These are phyloP conservation scores for Gastrophryne carolinensis DNA, from an alignment of 2,797 vertebrate genomes.

Conservation along the genomic window DNA sequence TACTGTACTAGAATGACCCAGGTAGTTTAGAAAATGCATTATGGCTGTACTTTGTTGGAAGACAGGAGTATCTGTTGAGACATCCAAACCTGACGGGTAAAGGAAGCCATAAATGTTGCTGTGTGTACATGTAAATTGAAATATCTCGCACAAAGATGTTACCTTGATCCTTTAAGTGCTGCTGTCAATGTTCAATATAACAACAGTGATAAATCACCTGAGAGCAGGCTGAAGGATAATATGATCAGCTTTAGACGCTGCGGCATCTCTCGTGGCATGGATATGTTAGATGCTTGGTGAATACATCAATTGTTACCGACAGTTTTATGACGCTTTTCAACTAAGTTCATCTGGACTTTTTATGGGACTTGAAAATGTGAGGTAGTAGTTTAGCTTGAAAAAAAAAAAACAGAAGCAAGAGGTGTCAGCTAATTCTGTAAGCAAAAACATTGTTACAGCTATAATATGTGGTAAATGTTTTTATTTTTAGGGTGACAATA, in stretches of 20 bases:
- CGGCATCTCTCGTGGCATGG: not conserved
- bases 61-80: not conserved
- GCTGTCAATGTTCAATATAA: not conserved
- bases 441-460: no score
- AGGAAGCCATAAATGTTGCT: not conserved
- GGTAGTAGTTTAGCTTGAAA: no score
- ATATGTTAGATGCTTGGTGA: not conserved
- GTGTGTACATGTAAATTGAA: not conserved
- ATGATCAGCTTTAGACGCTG: not conserved
- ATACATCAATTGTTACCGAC: not conserved
- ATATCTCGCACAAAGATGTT: not conserved
- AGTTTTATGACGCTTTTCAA: no score
- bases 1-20: not conserved
- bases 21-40: not conserved
- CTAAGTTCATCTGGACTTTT: no score
- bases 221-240: not conserved
- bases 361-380: no score
- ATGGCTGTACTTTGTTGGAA: not conserved
- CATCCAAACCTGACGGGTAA: no score
- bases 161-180: not conserved
- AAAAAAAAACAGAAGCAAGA: no score
- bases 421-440: no score
- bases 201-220: not conserved
- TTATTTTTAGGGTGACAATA: no score
- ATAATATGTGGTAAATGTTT: no score